Conservation (phyloP, 2,797 vertebrate genomes). For the Danio albolineatus region DNA sequence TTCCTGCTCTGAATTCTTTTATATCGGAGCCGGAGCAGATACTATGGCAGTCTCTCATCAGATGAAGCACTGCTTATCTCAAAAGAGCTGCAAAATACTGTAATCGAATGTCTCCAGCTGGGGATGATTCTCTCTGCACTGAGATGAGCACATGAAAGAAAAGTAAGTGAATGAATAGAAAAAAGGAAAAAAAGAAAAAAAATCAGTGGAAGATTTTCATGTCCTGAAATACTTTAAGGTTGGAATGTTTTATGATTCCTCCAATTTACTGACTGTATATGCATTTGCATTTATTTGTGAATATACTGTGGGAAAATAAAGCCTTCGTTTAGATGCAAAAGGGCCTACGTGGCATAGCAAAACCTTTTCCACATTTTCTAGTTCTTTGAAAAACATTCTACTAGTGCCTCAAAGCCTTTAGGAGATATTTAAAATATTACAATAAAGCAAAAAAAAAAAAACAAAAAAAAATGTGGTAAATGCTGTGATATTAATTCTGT, state of each 20-base stretch:
- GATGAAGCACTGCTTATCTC: slow-evolving; percentile 55
- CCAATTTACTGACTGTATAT: not conserved
- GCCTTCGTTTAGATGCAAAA: slow-evolving; percentile 9
- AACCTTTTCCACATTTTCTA: not conserved
- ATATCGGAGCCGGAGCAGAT: slow-evolving; percentile 37
- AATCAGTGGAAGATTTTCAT: not conserved
- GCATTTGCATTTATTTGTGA: not conserved
- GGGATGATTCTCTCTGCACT: slow-evolving; percentile 36
- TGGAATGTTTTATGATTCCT: slow-evolving; percentile 2
- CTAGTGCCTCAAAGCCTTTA: not conserved
- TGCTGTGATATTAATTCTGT: not conserved
- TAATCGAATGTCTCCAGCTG: slow-evolving; percentile 49
- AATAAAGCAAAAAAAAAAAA: no score
- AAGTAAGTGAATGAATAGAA: slow-evolving; percentile 16
- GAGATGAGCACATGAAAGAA: slow-evolving; percentile 25
- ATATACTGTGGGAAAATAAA: not conserved
- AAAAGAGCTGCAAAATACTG: slow-evolving; percentile 56
- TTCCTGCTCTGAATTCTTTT: slow-evolving; percentile 42
- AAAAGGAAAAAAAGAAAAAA: not conserved
- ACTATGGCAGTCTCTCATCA: slow-evolving; percentile 38
- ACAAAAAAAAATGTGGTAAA: not conserved
- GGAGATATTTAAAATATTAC: not conserved
- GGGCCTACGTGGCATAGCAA: not conserved
- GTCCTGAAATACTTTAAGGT: not conserved
- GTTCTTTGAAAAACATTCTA: not conserved